phyloP scores from a whole-genome alignment of 2,113 vertebrate species.

The Pheucticus melanocephalus region DNA sequence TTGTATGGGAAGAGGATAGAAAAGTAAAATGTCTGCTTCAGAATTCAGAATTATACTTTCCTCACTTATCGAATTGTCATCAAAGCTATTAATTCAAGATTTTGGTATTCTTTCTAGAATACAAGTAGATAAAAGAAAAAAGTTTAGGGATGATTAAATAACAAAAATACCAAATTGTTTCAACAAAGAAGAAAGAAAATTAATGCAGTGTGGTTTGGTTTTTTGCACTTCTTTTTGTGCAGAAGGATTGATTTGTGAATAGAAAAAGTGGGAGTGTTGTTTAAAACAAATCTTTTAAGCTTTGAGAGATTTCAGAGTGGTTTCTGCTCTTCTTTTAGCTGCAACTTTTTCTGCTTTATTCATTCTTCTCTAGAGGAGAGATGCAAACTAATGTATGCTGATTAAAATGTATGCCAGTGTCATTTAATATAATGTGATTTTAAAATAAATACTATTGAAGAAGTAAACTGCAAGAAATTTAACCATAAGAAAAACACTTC shows the following conservation, averaged over 20 bases:
- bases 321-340: not conserved
- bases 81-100: not conserved
- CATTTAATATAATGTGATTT: not conserved
- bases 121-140: not conserved
- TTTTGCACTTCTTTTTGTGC: not conserved
- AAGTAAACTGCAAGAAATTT: not conserved
- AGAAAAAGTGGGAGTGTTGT: not conserved
- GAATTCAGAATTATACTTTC: not conserved
- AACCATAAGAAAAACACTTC: not conserved
- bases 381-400: not conserved
- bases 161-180: not conserved
- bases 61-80: not conserved
- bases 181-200: not conserved
- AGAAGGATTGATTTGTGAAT: not conserved
- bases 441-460: not conserved
- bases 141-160: not conserved
- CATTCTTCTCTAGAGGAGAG: not conserved
- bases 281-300: not conserved
- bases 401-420: not conserved
- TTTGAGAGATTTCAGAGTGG: not conserved
- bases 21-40: not conserved
- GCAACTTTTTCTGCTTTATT: not conserved
- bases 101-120: not conserved
- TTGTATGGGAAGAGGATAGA: not conserved
- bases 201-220: accelerated